Base-by-base conservation (phyloP, 2,888 invertebrate species). In the Pterostichus niger region DNA sequence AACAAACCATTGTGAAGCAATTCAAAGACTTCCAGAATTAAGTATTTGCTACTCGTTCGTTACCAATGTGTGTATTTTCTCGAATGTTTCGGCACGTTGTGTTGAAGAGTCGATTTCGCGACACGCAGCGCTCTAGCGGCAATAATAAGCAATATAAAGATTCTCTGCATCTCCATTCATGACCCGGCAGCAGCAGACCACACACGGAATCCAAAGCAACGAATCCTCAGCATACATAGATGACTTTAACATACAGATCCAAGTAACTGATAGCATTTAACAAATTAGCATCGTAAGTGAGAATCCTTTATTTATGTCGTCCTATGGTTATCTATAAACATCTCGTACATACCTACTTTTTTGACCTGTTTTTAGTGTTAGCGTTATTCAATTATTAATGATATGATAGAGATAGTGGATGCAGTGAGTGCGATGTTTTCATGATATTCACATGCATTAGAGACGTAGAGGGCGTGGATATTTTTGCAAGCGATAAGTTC, bases 81-180 rank as follows among this genome's bases (percentile, higher is more conserved):
- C 49, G 49, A 49, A 49, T 49, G 13, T 49, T 49, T n/a, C 49
- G 49, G 75, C 44, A 44, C 44, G 6, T 13, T 52, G 52, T 61
- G 33, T 61, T 59, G 56, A 24, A 59, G 64, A 64, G 10, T 71
- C 15, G 68, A 71, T n/a, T 6, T 40, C 40, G 40, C 40, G 7
- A 33, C 11, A n/a, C n/a, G 35, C 33, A 13, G 24, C 10, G 64
- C 71, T 40, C 49, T 79, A 59, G 68, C 64, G 87, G 89, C 88
- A 89, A 89, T 89, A 88, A 89, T 86, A 88, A 89, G 89, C 89
- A 89, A 89, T 89, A 89, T 86, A 78, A 68, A 68, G 33, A 68
- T 76, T 76, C 24, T 73, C 46, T 33, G 73, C 46, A 71, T 49
- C 9, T 40, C 40, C 40, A 40, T 40, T 40, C 40, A 40, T 40